Percentiles rank a stretch among this genome's conserved stretches.
phyloP scores from a whole-genome alignment of 2,113 vertebrate genomes.

The Etia nguti region DNA sequence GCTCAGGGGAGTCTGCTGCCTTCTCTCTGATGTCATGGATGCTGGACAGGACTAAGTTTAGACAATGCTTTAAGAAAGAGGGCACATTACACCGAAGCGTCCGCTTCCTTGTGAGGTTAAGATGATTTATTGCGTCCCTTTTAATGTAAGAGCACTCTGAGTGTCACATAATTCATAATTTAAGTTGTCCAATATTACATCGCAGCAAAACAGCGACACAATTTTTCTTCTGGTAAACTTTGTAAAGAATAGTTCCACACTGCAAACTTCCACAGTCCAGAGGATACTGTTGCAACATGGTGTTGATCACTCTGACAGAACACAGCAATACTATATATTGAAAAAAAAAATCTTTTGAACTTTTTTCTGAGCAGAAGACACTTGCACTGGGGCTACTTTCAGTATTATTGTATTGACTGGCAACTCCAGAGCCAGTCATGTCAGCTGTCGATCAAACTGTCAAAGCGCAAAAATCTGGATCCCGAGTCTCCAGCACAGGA shows the following conservation, averaged over 20 bases:
- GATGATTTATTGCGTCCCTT: conserved; percentile 39
- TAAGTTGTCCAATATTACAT: not conserved
- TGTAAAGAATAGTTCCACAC: conserved; percentile 2
- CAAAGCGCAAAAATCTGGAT: conserved; percentile 29
- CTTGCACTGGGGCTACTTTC: conserved; percentile 45
- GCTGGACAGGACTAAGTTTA: not conserved
- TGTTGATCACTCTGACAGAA: conserved; percentile 17
- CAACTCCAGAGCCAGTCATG: conserved; percentile 60
- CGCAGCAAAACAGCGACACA: not conserved
- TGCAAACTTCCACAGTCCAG: conserved; percentile 33
- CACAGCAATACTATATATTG: not conserved
- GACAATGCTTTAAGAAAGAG: conserved; percentile 2
- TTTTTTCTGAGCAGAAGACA: conserved; percentile 3
- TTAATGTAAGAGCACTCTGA: conserved; percentile 23
- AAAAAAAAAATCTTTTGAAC: conserved; percentile 24
- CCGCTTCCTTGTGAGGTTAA: conserved; percentile 3
- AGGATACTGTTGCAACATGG: conserved; percentile 22
- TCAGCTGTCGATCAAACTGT: conserved; percentile 72
- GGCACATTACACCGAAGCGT: not conserved
- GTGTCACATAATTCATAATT: conserved; percentile 39
- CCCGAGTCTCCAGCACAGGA: conserved; percentile 35
- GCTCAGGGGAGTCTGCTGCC: conserved; percentile 49
- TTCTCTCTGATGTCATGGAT: conserved; percentile 38
- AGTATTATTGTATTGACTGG: conserved; percentile 46
- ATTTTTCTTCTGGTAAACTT: conserved; percentile 41